Evolutionary conservation across 2,113 vertebrate genomes (phyloP).

Genomic region (Clarias magur): DNA sequence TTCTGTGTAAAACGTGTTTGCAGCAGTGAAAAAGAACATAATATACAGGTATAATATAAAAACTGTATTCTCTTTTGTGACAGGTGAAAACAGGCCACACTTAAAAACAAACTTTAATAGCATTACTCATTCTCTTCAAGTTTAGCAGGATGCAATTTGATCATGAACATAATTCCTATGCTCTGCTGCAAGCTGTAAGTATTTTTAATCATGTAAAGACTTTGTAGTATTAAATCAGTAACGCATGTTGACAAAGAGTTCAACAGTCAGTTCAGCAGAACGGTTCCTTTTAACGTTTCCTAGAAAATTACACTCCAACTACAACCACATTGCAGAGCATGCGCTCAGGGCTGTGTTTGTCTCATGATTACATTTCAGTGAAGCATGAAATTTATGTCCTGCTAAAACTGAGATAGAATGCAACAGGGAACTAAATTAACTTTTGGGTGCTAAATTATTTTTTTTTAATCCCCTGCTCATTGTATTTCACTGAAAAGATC

Average conservation of each 20-base stretch:
- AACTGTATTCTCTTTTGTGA: not conserved
- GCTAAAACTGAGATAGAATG: not conserved
- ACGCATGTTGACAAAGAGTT: not conserved
- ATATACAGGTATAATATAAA: not conserved
- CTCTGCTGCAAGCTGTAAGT: not conserved
- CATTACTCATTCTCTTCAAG: not conserved
- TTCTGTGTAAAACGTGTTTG: not conserved
- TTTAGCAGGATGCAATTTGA: not conserved
- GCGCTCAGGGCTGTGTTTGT: not conserved
- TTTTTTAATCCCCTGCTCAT: not conserved
- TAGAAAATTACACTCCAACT: not conserved
- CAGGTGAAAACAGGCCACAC: not conserved
- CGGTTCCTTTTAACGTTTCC: not conserved
- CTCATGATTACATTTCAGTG: not conserved
- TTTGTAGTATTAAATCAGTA: not conserved
- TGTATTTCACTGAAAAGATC: not conserved
- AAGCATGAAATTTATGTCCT: not conserved
- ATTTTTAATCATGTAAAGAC: not conserved
- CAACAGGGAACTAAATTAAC: not conserved
- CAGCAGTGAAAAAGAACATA: not conserved
- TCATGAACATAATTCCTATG: not conserved
- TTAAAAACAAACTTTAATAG: not conserved
- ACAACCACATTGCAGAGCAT: not conserved
- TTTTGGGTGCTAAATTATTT: not conserved
- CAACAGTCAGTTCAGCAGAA: not conserved